A percentile compares a stretch with the other conserved stretches of the same genome.
Conservation (phyloP, 2,113 vertebrate species). For the Crotalus viridis region DNA sequence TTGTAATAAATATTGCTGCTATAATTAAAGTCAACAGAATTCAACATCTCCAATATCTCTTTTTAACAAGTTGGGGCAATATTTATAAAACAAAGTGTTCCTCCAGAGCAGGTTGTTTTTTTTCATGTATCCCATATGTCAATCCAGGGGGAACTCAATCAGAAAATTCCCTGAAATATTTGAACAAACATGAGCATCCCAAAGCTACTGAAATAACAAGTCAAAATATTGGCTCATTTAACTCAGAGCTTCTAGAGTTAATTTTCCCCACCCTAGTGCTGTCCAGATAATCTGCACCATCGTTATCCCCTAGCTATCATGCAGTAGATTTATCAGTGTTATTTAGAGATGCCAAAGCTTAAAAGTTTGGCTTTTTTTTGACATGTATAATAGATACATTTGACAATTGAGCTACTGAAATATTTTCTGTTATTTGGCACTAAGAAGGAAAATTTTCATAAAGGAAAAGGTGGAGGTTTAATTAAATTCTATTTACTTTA, state of each 20-base stretch:
- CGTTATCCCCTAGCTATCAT: neutral
- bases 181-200: no score
- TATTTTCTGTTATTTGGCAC: neutral
- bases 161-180: no score
- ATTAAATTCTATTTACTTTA: neutral
- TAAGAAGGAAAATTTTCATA: neutral
- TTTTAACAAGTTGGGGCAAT: no score
- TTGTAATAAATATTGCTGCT: no score
- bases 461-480: neutral
- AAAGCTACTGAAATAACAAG: no score
- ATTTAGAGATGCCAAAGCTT: neutral
- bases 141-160: no score
- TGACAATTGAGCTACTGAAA: neutral
- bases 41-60: no score
- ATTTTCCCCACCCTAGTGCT: neutral
- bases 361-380: neutral
- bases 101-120: no score
- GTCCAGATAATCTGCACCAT: neutral
- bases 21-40: no score
- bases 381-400: neutral
- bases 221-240: neutral
- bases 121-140: no score
- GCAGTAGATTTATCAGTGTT: neutral
- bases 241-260: neutral
- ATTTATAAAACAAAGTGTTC: no score